Evolutionary conservation across 23 tunicate genomes (phyloP), one percentile per base, ranked within the genome.

Genomic region (Trididemnum clinides): DNA sequence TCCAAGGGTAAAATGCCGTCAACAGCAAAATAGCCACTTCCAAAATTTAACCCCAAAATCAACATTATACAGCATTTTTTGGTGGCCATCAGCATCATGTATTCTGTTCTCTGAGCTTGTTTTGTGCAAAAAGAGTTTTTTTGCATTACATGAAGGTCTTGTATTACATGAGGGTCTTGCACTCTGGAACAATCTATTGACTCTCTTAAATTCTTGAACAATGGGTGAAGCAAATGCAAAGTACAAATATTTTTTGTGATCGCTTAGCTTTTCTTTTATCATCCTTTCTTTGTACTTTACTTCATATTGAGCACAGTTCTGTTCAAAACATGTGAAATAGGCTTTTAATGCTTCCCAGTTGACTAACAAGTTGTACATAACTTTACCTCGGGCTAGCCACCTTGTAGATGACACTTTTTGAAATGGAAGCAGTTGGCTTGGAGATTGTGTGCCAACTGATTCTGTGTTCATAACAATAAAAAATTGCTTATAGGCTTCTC

Each of bases 171-270:
- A n/a, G n/a, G 27, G 57, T 20, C 38, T 74, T 10, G 80, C 38
- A 10, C 30, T 2, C 58, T 74, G 80, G 27, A 36, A 74, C 59
- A 74, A 44, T 21, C 28, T 57, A 66, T 73, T 73, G 54, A 37
- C 80, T 26, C 33, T 19, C 39, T 73, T 74, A 85, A 85, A 85
- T 34, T 85, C 82, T 85, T 74, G 82, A 7, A 85, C 82, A 34
- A 36, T 0, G 0, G 82, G 88, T 15, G 73, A 57, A 0, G 73
- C 73, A 85, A 85, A 74, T 2, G 22, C 36, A 51, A 84, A 84
- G 71, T 65, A 84, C 38, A 84, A 36, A 50, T 72, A 84, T 21
- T 84, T 84, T 30, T 19, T 72, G 23, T 31, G 71, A 26, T 84
- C 81, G 25, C 27, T 23, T 1, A 84, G 28, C 71, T 50, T 84